Evolutionary conservation across 1,140 invertebrate species (phyloP).

Genomic region (Agrilus planipennis): DNA sequence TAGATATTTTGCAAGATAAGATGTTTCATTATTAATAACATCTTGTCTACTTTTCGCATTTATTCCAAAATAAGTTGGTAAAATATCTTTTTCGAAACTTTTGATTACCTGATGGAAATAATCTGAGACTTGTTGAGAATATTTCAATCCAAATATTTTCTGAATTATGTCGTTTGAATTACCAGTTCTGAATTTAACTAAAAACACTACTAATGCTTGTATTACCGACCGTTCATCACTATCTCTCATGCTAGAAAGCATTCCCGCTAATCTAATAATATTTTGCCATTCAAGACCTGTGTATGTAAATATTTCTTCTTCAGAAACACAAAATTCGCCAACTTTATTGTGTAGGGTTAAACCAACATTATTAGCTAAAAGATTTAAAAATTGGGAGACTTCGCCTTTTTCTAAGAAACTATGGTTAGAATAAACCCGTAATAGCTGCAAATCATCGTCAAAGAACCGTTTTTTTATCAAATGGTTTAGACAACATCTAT

Average conservation of each 20-base stretch:
- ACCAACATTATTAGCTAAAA: constrained; percentile 2
- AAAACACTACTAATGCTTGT: constrained; percentile 5
- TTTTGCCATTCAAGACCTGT: constrained; percentile 4
- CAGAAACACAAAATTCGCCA: too few species aligned
- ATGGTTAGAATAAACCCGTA: constrained; percentile 4
- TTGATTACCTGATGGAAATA: constrained; percentile 4
- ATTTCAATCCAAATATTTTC: too few species aligned
- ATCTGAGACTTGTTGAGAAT: constrained; percentile 3
- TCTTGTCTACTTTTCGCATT: too few species aligned
- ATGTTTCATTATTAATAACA: too few species aligned
- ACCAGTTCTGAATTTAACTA: constrained; percentile 2
- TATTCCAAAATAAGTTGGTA: too few species aligned
- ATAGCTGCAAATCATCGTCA: constrained; percentile 1
- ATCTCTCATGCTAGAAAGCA: constrained; percentile 3
- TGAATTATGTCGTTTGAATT: too few species aligned
- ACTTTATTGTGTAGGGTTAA: constrained; percentile 4
- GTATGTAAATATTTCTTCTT: too few species aligned
- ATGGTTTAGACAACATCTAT: constrained; percentile 3
- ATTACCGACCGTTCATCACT: constrained; percentile 1
- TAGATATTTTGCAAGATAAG: too few species aligned
- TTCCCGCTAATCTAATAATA: constrained; percentile 2
- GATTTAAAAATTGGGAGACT: too few species aligned
- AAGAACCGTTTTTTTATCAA: constrained; percentile 2
- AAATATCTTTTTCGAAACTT: too few species aligned
- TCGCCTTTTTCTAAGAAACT: too few species aligned